These are phyloP conservation scores for Caerostris darwini DNA, from an alignment of 1,140 invertebrate species.

Conservation along the genomic window DNA sequence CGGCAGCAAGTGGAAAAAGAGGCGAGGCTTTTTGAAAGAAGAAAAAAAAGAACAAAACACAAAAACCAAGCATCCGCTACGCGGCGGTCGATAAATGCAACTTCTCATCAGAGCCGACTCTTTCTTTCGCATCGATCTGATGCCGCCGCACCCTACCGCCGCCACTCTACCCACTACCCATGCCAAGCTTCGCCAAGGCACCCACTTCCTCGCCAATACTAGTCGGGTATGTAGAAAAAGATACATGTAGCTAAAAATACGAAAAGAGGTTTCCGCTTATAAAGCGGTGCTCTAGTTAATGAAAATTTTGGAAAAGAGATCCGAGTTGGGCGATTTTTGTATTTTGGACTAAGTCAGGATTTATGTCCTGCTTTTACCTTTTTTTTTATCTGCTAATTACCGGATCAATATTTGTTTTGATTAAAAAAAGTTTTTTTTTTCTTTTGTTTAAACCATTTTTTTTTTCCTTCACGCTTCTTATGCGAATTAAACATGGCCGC, in stretches of 20 bases:
- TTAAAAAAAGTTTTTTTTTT: background rate
- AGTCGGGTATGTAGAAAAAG: slow-evolving; percentile 62
- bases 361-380: background rate
- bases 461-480: background rate
- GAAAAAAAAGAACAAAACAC: slow-evolving; percentile 65
- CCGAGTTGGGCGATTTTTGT: background rate
- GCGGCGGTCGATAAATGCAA: slow-evolving; percentile 66
- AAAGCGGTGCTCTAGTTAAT: slow-evolving; percentile 44
- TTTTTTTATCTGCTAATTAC: background rate
- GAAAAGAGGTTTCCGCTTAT: slow-evolving; percentile 54
- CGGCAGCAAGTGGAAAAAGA: slow-evolving; percentile 74
- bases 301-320: slow-evolving; percentile 25
- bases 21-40: slow-evolving; percentile 76
- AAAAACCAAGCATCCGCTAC: slow-evolving; percentile 68
- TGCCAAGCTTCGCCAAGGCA: slow-evolving; percentile 64
- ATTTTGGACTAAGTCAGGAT: background rate
- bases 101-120: slow-evolving; percentile 67
- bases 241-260: slow-evolving; percentile 55
- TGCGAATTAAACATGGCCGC: background rate
- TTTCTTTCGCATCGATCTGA: slow-evolving; percentile 66
- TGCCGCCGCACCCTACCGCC: background rate
- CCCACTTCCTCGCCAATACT: slow-evolving; percentile 47
- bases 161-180: background rate
- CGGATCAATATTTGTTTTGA: background rate
- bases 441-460: background rate